These are phyloP conservation scores for Celastrina argiolus DNA, from an alignment of 2,888 invertebrate species.

Conservation along the genomic window DNA sequence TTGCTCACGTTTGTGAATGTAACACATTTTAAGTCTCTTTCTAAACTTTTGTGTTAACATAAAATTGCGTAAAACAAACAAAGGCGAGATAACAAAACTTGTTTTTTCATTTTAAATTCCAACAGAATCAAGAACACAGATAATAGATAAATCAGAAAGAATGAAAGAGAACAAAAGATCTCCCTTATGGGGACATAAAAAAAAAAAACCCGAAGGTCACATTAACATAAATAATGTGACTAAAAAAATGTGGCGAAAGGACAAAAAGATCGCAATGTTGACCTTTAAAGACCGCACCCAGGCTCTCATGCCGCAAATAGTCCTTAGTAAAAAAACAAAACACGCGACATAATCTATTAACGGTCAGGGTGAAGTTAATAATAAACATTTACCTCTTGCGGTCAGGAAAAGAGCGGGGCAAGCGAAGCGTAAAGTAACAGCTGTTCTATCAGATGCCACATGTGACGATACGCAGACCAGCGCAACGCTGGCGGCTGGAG, in stretches of 20 bases:
- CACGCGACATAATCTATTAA: neutral
- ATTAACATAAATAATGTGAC: neutral
- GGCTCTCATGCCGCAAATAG: neutral
- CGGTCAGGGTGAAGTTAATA: neutral
- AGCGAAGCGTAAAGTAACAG: neutral
- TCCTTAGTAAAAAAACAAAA: neutral
- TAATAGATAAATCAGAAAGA: too few species aligned
- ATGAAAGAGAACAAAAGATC: neutral
- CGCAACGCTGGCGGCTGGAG: neutral
- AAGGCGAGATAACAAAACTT: too few species aligned
- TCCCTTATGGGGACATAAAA: neutral
- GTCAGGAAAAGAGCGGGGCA: neutral
- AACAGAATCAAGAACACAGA: too few species aligned
- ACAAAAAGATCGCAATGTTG: neutral
- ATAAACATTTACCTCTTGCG: neutral
- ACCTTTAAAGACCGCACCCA: neutral
- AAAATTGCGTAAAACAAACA: too few species aligned
- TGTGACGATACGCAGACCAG: neutral
- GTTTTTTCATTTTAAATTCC: too few species aligned
- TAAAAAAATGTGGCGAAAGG: neutral
- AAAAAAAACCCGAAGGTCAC: neutral
- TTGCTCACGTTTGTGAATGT: too few species aligned
- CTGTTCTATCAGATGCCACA: neutral
- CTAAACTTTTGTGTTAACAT: too few species aligned
- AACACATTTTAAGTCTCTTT: too few species aligned